Base-by-base conservation (phyloP, 92 coral and sea anemone species). In the Zoanthus solanderi region DNA sequence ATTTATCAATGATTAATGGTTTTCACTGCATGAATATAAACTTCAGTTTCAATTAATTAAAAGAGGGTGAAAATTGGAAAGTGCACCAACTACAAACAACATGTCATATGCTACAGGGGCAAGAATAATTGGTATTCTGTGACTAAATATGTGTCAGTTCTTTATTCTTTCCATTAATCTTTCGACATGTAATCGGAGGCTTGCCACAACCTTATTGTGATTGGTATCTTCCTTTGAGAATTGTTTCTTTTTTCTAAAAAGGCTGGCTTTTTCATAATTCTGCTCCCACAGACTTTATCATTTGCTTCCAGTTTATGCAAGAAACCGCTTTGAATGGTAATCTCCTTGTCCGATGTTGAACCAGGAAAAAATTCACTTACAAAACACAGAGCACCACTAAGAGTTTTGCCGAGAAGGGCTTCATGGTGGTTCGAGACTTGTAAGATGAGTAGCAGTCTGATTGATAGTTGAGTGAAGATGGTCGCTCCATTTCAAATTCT, bases 201-300 rank as follows among this genome's bases (percentile, higher is more conserved):
- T 91, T 52, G 94, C 94, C 31, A 91, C 89, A 66, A 65, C 78
- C 84, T 91, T 92, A 78, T 92, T 92, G 50, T 92, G 94, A 31
- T 84, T 88, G 57, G 94, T 92, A 47, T 92, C 87, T 79, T 84
- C 88, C 16, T 60, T 84, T 12, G 90, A 84, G 57, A 92, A 92
- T 72, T 92, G 94, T 53, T 72, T 72, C 0, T 76, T 72, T 13
- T 66, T 79, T 72, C 69, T 11, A 85, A 72, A 52, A 89, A 75
- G 65, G 67, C 66, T 66, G 94, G 94, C 53, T 78, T 45, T 52
- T 89, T 83, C 23, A 23, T 34, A 86, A 77, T 72, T 56, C 31
- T 69, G 90, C 93, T 56, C 93, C 88, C 5, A 79, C 84, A 61
- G 90, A 87, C 87, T 53, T 86, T 83, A 81, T 90, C 87, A 5